These are phyloP conservation scores for Melinopterus prodromus DNA, from an alignment of 2,888 invertebrate genomes.

Conservation along the genomic window DNA sequence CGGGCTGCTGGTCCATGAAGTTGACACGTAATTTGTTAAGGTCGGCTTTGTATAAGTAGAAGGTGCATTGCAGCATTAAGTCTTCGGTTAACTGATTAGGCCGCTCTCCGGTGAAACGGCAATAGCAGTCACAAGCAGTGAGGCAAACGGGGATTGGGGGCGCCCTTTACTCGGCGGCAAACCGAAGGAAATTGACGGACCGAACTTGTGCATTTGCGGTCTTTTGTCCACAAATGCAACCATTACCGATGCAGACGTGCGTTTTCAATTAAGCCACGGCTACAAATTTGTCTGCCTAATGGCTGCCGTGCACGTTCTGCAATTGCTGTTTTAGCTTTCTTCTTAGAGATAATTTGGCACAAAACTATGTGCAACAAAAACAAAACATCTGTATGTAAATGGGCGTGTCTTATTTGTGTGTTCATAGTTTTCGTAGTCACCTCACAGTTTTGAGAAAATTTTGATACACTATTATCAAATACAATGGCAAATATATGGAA, in stretches of 20 bases:
- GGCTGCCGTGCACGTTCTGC: neutral
- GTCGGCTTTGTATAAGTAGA: slow-evolving; percentile 24
- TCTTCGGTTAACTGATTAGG: slow-evolving; percentile 22
- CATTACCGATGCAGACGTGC: neutral
- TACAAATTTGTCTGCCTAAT: neutral
- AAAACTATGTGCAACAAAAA: no score
- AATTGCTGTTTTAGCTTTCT: neutral
- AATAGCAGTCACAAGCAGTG: neutral
- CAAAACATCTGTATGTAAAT: no score
- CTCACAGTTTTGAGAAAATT: no score
- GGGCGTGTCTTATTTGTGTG: no score
- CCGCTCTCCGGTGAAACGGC: neutral
- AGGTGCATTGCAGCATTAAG: slow-evolving; percentile 24
- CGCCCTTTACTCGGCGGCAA: neutral
- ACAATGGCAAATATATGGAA: no score
- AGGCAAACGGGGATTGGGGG: neutral
- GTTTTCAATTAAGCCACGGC: neutral
- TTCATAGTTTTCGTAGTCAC: no score
- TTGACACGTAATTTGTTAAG: slow-evolving; percentile 25
- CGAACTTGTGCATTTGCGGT: slow-evolving; percentile 4
- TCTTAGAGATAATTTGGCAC: no score
- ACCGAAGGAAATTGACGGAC: neutral
- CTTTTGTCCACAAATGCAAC: neutral
- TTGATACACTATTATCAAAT: no score
- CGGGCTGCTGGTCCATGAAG: neutral